A percentile compares a stretch with the other conserved stretches of the same genome.
Conservation (phyloP, 2,797 vertebrate genomes). For the Ctenochaetus hawaiiensis region DNA sequence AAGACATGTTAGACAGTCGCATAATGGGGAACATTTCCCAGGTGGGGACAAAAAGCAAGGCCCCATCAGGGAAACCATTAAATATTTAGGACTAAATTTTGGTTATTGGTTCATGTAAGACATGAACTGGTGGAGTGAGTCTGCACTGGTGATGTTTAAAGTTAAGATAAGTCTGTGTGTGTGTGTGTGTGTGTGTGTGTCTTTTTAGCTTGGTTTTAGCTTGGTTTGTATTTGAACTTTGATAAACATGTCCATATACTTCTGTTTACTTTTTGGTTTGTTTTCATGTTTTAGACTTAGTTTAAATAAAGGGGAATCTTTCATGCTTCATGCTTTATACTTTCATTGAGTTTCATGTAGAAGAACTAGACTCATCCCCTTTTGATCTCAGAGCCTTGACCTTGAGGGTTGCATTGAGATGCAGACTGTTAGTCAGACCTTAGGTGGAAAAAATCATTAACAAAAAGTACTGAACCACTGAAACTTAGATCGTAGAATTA, state of each 20-base stretch:
- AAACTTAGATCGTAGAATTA: neutral
- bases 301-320: neutral
- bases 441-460: neutral
- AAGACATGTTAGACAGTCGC: slow-evolving; percentile 8
- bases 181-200: too few species aligned
- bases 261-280: neutral
- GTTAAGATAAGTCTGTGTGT: neutral
- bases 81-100: neutral
- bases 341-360: neutral
- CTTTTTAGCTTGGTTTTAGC: too few species aligned
- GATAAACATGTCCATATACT: neutral
- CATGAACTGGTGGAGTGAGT: neutral
- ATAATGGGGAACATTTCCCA: neutral
- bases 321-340: neutral
- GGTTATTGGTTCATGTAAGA: neutral
- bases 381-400: neutral
- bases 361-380: neutral
- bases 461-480: neutral
- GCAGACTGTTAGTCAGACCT: neutral
- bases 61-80: neutral
- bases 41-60: neutral
- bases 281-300: neutral
- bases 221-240: too few species aligned
- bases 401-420: neutral
- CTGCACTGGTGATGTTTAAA: neutral